Evolutionary conservation across 1,140 invertebrate species (phyloP), one percentile per base, ranked within the genome.

Genomic region (Penaeus japonicus): DNA sequence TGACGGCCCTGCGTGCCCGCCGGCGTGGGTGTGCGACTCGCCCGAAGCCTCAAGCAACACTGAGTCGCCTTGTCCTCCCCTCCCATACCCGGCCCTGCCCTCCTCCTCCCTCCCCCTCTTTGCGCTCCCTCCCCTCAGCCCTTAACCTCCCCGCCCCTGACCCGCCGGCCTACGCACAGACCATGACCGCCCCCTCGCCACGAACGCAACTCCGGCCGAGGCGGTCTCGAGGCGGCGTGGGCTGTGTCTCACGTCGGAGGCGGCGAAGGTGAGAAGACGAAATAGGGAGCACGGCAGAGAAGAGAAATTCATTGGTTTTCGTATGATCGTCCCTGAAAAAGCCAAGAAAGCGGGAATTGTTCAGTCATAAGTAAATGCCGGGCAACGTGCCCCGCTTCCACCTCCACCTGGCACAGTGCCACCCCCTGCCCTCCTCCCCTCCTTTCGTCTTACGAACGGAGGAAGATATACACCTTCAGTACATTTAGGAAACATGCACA

Each of bases 1-100:
- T 27, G 15, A 30, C 17, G 53, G 27, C 10, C 5, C 27, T 20
- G 39, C 27, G 24, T 17, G 54, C 27, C 79, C 15, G 39, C 24
- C n/a, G 30, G 75, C 27, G 77, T 79, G 35, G 53, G 35, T n/a
- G 30, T 82, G 54, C 54, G n/a, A 18, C 77, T 89, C 39, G 20
- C 30, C 75, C 75, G 32, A 62, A 27, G 59, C 59, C 79, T 39
- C 35, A 70, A 81, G 87, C 87, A 80, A 62, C 82, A 84, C 87
- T 89, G 83, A 55, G 82, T 39, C 77, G 20, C 3, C 77, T 27
- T 17, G 7, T 32, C 7, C 7, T 27, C 77, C 32, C 75, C 32
- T 20, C 22, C 30, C 55, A 22, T 18, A 53, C 47, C 81, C 12
- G 32, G 30, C 75, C 54, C 32, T 59, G 30, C 77, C 59, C 78